A percentile compares a stretch with the other conserved stretches of the same genome.
These are phyloP conservation scores for Crocallis elinguaria DNA, from an alignment of 2,888 invertebrate species.

Conservation along the genomic window DNA sequence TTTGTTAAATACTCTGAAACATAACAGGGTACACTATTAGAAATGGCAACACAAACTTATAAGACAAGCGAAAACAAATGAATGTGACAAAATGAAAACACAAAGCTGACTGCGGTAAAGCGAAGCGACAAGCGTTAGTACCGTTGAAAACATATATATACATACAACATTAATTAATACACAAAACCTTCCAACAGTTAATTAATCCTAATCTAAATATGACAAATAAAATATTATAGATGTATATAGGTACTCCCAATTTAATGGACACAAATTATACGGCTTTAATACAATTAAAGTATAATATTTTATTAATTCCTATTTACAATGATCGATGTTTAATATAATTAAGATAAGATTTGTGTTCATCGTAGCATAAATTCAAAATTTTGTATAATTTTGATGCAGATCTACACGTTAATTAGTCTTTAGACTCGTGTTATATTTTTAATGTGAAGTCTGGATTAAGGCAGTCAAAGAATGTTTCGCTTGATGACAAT, in stretches of 20 bases:
- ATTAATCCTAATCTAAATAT: slow-evolving; percentile 59
- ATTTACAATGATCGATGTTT: slow-evolving; percentile 68
- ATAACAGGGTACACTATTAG: slow-evolving; percentile 79
- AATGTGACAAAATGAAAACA: slow-evolving; percentile 42
- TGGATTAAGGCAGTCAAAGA: neutral
- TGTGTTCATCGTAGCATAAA: slow-evolving; percentile 46
- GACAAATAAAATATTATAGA: slow-evolving; percentile 63
- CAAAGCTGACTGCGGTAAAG: slow-evolving; percentile 59
- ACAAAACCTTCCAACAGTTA: slow-evolving; percentile 61
- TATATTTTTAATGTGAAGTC: too few species aligned
- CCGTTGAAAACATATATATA: slow-evolving; percentile 61
- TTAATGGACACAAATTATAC: slow-evolving; percentile 69
- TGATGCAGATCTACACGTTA: neutral
- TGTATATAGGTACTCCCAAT: slow-evolving; percentile 43
- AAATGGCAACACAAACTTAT: slow-evolving; percentile 66
- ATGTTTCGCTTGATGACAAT: neutral
- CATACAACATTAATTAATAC: slow-evolving; percentile 61
- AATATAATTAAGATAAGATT: slow-evolving; percentile 36
- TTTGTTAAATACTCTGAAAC: slow-evolving; percentile 97
- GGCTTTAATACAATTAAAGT: slow-evolving; percentile 61
- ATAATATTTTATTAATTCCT: slow-evolving; percentile 46
- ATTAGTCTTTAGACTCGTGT: neutral
- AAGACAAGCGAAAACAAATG: slow-evolving; percentile 51
- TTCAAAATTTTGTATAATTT: slow-evolving; percentile 27
- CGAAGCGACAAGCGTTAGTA: slow-evolving; percentile 70